Conservation (phyloP, 2,888 invertebrate species). For the Euplagia quadripunctaria region DNA sequence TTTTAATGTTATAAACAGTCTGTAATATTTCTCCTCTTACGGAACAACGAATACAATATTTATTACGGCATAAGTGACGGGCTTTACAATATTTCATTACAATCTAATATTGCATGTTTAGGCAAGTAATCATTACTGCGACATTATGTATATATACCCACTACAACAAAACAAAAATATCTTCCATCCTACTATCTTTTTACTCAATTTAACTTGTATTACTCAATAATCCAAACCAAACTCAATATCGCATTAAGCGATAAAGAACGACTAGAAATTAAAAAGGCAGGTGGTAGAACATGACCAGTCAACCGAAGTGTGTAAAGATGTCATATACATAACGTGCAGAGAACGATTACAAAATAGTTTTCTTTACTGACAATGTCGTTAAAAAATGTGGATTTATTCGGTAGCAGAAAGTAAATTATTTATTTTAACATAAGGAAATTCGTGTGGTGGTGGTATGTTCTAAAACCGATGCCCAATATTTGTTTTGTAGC, state of each 20-base stretch:
- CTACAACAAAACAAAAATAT: neutral
- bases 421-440: too few species aligned
- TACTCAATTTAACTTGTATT: neutral
- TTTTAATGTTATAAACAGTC: conserved; percentile 21
- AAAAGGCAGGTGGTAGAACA: neutral
- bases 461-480: neutral
- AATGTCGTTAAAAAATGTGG: too few species aligned
- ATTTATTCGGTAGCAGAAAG: too few species aligned
- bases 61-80: neutral
- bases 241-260: too few species aligned
- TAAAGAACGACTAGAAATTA: neutral
- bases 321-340: neutral
- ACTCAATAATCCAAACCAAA: neutral
- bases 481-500: neutral
- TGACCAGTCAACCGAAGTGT: too few species aligned
- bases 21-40: neutral
- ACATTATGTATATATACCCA: neutral
- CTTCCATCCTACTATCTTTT: neutral
- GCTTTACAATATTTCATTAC: neutral
- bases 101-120: neutral
- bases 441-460: neutral
- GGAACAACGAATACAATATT: neutral
- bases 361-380: neutral
- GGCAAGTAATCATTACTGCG: neutral
- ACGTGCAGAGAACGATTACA: neutral